phyloP scores from a whole-genome alignment of 1,140 invertebrate species.

The Drosophila baimaii region DNA sequence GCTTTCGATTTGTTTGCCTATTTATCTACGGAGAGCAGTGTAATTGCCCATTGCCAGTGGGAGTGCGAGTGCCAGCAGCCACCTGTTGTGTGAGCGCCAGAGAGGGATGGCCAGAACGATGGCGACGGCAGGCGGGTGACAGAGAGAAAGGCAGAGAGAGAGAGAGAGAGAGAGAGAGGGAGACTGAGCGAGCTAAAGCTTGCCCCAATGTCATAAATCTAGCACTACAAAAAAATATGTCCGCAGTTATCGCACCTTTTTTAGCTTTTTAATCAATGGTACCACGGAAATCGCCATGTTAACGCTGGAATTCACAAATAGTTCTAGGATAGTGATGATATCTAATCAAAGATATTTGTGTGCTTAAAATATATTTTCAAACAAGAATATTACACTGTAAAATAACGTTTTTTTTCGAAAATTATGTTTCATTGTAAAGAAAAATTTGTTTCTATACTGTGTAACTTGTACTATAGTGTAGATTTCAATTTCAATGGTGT shows the following conservation, averaged over 20 bases:
- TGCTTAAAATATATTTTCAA: no score
- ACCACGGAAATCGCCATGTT: no score
- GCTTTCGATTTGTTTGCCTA: slow-evolving; percentile 36
- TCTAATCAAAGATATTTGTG: no score
- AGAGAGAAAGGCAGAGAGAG: neutral
- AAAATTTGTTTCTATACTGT: no score
- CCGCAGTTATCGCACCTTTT: neutral
- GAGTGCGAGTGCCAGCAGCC: slow-evolving; percentile 25
- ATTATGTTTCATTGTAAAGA: no score
- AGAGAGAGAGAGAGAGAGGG: neutral
- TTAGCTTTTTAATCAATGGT: neutral
- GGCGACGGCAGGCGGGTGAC: neutral
- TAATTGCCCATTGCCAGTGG: slow-evolving; percentile 22
- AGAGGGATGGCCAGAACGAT: neutral
- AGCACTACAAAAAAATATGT: neutral
- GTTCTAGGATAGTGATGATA: no score
- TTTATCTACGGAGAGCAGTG: slow-evolving; percentile 20
- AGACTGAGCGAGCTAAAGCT: slow-evolving; percentile 1
- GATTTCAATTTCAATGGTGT: no score
- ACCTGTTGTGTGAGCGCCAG: slow-evolving; percentile 38
- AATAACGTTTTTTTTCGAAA: no score
- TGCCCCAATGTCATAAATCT: slow-evolving; percentile 32
- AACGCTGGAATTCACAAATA: no score
- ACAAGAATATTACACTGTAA: no score
- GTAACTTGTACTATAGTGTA: no score